These are phyloP conservation scores for Irena cyanogastra DNA, from an alignment of 2,113 vertebrate genomes.

Conservation along the genomic window DNA sequence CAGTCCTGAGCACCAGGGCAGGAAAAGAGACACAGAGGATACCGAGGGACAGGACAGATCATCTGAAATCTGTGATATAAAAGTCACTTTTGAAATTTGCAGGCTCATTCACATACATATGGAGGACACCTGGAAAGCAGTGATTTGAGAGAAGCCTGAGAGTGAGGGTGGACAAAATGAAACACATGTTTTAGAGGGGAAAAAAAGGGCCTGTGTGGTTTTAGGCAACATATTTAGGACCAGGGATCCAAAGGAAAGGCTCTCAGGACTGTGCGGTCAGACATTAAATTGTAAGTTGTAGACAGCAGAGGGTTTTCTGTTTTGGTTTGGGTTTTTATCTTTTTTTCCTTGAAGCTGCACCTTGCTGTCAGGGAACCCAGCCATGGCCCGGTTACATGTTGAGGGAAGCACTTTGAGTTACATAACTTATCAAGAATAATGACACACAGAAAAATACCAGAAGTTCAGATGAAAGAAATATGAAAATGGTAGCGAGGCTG, in stretches of 20 bases:
- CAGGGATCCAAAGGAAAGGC: neutral
- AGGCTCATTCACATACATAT: neutral
- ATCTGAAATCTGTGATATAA: neutral
- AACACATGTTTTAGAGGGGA: neutral
- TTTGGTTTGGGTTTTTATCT: neutral
- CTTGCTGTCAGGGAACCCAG: slow-evolving; percentile 18
- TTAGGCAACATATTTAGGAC: slow-evolving; percentile 35
- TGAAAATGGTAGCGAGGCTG: neutral
- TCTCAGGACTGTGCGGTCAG: slow-evolving; percentile 12
- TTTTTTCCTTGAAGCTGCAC: slow-evolving; percentile 22
- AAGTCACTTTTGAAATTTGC: neutral
- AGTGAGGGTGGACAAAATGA: neutral
- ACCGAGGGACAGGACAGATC: neutral
- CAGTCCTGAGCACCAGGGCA: neutral
- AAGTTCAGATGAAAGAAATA: neutral
- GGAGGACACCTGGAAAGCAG: slow-evolving; percentile 29
- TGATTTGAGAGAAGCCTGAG: neutral
- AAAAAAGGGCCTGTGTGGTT: slow-evolving; percentile 29
- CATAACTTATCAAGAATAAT: neutral
- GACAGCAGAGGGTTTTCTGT: neutral
- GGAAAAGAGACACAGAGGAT: neutral
- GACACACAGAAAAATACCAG: neutral
- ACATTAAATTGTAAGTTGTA: slow-evolving; percentile 53
- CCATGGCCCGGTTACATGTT: neutral
- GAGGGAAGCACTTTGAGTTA: neutral